Percentiles rank a stretch among this genome's conserved stretches.
Conservation (phyloP, 2,113 vertebrate species). For the Ochotona princeps region DNA sequence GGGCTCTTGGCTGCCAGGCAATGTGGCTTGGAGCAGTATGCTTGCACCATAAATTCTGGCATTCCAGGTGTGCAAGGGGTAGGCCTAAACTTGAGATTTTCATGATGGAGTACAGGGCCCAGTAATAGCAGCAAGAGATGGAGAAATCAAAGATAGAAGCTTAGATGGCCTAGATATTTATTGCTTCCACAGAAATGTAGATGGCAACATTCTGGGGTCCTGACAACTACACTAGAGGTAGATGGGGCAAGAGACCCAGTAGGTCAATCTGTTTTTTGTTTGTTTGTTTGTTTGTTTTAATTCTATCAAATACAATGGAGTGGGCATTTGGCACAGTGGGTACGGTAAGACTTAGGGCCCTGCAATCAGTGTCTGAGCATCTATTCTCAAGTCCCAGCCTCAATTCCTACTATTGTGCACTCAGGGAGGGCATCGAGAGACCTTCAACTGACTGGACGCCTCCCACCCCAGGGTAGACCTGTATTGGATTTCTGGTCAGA, state of each 20-base stretch:
- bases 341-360: too few species aligned
- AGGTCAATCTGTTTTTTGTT: not conserved
- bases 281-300: not conserved
- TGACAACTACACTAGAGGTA: not conserved
- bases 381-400: too few species aligned
- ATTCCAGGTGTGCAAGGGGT: not conserved
- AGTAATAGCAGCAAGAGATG: not conserved
- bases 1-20: not conserved
- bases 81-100: not conserved
- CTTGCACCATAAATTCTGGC: not conserved
- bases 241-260: not conserved
- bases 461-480: too few species aligned
- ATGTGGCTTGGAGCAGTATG: not conserved
- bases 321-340: too few species aligned
- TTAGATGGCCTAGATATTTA: not conserved
- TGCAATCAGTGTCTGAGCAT: too few species aligned
- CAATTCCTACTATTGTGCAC: too few species aligned
- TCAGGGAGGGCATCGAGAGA: too few species aligned
- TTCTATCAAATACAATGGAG: too few species aligned
- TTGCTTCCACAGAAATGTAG: not conserved
- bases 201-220: not conserved
- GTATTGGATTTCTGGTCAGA: too few species aligned
- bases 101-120: not conserved
- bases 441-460: too few species aligned
- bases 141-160: not conserved